Conservation (phyloP, 2,113 vertebrate species). For the Etheostoma cragini region DNA sequence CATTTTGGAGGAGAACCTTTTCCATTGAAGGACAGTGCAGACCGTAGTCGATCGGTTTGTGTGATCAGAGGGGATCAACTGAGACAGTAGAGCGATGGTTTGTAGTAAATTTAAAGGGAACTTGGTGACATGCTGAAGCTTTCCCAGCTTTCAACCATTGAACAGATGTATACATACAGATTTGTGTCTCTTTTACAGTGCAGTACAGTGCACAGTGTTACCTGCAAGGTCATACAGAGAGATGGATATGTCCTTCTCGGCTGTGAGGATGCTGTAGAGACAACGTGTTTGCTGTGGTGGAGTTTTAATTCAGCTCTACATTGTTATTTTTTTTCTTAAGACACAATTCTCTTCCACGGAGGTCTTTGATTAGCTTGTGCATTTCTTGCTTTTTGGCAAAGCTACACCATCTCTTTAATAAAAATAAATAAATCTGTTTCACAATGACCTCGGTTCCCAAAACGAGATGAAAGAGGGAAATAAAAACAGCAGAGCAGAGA, state of each 20-base stretch:
- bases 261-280: constrained; percentile 20
- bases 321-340: constrained; percentile 60
- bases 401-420: constrained; percentile 9
- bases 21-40: neutral
- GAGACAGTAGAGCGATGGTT: constrained; percentile 15
- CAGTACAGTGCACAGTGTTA: constrained; percentile 37
- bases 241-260: constrained; percentile 36
- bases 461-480: constrained; percentile 27
- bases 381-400: constrained; percentile 35
- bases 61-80: constrained; percentile 14
- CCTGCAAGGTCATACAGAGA: constrained; percentile 21
- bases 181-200: constrained; percentile 47
- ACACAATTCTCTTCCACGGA: constrained; percentile 39
- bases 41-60: neutral
- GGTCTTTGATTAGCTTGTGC: constrained; percentile 47
- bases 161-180: constrained; percentile 34
- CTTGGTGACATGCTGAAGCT: constrained; percentile 15
- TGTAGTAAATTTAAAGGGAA: constrained; percentile 17
- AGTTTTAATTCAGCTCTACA: constrained; percentile 33
- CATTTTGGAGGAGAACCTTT: constrained; percentile 26
- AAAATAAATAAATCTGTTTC: constrained; percentile 33
- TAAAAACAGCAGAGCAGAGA: constrained; percentile 31
- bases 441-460: constrained; percentile 42
- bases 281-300: constrained; percentile 8
- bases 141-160: constrained; percentile 16